A percentile compares a stretch with the other conserved stretches of the same genome.
These are phyloP conservation scores for Trogon melanurus DNA, from an alignment of 2,113 vertebrate species.

Conservation along the genomic window DNA sequence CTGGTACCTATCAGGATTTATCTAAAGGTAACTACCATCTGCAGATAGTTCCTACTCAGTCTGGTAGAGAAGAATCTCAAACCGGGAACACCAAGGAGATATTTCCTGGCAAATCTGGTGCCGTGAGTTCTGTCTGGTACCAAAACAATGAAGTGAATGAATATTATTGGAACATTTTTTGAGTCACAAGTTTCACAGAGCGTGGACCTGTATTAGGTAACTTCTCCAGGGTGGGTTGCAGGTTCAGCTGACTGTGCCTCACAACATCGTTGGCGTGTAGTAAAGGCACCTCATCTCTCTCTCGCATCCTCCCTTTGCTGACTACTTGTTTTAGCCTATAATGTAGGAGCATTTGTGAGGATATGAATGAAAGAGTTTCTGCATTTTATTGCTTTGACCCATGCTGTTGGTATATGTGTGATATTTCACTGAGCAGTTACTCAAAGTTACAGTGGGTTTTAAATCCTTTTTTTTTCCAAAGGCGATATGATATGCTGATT, in stretches of 20 bases:
- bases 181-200: not conserved
- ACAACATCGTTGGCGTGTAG: not conserved
- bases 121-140: rapidly evolving
- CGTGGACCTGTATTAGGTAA: not conserved
- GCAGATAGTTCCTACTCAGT: not conserved
- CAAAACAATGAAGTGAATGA: not conserved
- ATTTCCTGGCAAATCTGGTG: not conserved
- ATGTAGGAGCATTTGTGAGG: not conserved
- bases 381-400: not conserved
- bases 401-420: not conserved
- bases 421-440: not conserved
- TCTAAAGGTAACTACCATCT: not conserved
- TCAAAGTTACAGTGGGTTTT: not conserved
- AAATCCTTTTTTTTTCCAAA: not conserved
- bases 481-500: not conserved
- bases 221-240: not conserved
- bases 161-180: not conserved
- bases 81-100: not conserved
- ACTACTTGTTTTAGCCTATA: not conserved
- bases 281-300: not conserved
- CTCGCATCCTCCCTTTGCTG: not conserved
- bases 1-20: not conserved
- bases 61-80: not conserved
- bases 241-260: not conserved
- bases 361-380: not conserved